Percentiles rank a stretch among this genome's conserved stretches.
Evolutionary conservation across 2,113 vertebrate species (phyloP).

Genomic region (Vidua macroura): DNA sequence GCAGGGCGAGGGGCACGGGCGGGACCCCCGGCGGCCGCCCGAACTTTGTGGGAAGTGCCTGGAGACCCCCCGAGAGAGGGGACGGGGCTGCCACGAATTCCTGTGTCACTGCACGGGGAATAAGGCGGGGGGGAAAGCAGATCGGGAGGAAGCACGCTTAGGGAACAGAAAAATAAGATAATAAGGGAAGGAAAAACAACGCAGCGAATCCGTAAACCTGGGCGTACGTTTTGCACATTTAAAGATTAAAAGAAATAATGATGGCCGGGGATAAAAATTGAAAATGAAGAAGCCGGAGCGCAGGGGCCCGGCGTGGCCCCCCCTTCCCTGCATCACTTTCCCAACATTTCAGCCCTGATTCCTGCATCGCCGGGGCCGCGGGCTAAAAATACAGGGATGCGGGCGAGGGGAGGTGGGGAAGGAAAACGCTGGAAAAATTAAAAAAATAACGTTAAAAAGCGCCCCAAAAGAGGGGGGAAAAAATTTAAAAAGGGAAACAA

Average conservation of each 20-base stretch:
- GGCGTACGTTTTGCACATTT: not conserved
- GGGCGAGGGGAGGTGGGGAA: not conserved
- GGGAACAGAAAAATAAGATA: not conserved
- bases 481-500: not conserved
- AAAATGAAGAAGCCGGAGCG: not conserved
- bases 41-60: slow-evolving; percentile 27
- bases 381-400: slow-evolving; percentile 49
- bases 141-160: not conserved
- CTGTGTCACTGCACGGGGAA: not conserved
- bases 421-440: not conserved
- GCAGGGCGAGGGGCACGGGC: not conserved
- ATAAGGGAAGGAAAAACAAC: not conserved
- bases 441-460: not conserved
- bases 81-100: not conserved
- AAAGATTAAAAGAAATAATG: not conserved
- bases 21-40: not conserved
- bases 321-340: slow-evolving; percentile 51
- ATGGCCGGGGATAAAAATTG: not conserved
- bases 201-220: not conserved
- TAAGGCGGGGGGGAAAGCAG: not conserved
- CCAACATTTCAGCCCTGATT: slow-evolving; percentile 54
- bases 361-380: slow-evolving; percentile 47
- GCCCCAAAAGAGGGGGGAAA: not conserved
- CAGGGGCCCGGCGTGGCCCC: not conserved
- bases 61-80: not conserved